phyloP scores from a whole-genome alignment of 2,113 vertebrate genomes.

The Strigops habroptila region DNA sequence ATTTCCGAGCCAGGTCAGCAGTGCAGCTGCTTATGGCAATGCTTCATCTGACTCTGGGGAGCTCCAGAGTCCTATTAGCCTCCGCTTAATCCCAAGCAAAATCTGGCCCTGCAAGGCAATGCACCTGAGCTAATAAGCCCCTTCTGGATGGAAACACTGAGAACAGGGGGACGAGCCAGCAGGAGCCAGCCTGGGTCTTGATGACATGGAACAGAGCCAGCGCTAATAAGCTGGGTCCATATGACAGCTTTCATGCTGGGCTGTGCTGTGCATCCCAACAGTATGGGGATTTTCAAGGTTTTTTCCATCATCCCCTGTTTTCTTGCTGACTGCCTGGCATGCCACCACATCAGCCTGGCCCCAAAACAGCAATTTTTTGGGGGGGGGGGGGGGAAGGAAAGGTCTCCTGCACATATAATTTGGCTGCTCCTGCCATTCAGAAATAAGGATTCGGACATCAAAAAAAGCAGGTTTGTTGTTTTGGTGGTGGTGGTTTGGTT shows the following conservation, averaged over 20 bases:
- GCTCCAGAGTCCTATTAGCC: not conserved
- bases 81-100: not conserved
- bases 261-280: not conserved
- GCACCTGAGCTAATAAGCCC: conserved; percentile 29
- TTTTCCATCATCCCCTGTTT: not conserved
- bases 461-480: not conserved
- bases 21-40: not conserved
- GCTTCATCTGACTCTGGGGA: not conserved
- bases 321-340: not conserved
- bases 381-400: fast-evolving
- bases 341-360: not conserved
- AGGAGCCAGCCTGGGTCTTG: not conserved
- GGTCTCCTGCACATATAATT: not conserved
- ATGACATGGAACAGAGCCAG: not conserved
- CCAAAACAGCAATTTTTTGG: not conserved
- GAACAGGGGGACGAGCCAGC: not conserved
- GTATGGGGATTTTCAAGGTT: not conserved
- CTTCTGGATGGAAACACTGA: not conserved
- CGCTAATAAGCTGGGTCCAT: conserved; percentile 16
- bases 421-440: not conserved
- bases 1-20: not conserved
- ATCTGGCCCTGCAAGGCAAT: not conserved
- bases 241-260: not conserved
- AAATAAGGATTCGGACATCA: not conserved
- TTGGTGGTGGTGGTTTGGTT: not conserved